Percentiles rank a stretch among this genome's conserved stretches.
Conservation (phyloP, 2,113 vertebrate species). For the Brachyistius frenatus region DNA sequence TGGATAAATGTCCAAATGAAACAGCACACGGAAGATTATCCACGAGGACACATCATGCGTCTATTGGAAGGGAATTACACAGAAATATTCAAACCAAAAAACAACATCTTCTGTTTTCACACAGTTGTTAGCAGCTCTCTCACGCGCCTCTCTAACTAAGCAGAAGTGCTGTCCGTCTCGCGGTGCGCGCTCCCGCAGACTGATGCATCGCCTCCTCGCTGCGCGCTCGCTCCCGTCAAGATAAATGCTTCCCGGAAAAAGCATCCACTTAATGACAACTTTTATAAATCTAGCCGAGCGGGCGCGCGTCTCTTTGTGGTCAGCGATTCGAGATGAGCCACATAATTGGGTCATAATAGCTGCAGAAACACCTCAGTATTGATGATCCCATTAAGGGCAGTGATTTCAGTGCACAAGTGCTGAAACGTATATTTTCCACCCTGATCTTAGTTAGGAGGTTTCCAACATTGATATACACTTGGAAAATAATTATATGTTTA, state of each 20-base stretch:
- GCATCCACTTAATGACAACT: slow-evolving; percentile 87
- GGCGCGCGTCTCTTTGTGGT: slow-evolving; percentile 83
- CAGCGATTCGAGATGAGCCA: slow-evolving; percentile 87
- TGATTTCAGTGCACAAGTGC: slow-evolving; percentile 45
- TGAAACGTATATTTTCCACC: slow-evolving; percentile 36
- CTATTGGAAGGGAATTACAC: too few relatives aligned
- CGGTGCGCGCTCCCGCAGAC: slow-evolving; percentile 51
- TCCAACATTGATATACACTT: slow-evolving; percentile 2
- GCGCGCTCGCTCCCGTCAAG: slow-evolving; percentile 75
- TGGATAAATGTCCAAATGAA: not conserved
- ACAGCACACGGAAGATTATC: too few relatives aligned
- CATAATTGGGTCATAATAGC: slow-evolving; percentile 85
- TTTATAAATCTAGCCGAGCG: slow-evolving; percentile 86
- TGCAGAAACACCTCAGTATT: slow-evolving; percentile 79
- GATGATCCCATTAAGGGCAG: slow-evolving; percentile 82
- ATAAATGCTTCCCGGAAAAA: slow-evolving; percentile 83
- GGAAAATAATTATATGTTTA: not conserved
- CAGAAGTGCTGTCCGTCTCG: slow-evolving; percentile 9
- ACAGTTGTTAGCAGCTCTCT: too few relatives aligned
- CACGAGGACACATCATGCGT: too few relatives aligned
- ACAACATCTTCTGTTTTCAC: too few relatives aligned
- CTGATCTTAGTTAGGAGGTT: slow-evolving; percentile 18
- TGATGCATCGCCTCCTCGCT: slow-evolving; percentile 50
- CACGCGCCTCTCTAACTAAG: not conserved
- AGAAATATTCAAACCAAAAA: too few relatives aligned